A percentile compares a stretch with the other conserved stretches of the same genome.
These are phyloP conservation scores for Uria lomvia DNA, from an alignment of 2,113 vertebrate genomes.

Conservation along the genomic window DNA sequence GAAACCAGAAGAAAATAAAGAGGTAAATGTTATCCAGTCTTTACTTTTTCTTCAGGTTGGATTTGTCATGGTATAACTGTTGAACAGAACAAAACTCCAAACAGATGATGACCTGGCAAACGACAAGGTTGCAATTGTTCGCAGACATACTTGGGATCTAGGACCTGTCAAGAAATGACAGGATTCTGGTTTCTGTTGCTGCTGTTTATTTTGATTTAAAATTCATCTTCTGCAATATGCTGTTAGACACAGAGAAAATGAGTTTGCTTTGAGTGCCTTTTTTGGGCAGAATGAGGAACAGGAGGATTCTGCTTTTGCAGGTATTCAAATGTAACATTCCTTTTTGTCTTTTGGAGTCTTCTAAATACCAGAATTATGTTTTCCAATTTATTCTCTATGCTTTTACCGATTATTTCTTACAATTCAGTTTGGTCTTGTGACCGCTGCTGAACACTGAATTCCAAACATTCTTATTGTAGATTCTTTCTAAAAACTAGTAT, in stretches of 20 bases:
- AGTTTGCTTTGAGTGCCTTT: neutral
- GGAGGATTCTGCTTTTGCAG: neutral
- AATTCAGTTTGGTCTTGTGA: neutral
- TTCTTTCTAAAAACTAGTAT: neutral
- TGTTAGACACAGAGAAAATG: neutral
- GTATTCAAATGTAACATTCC: neutral
- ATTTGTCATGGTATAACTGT: neutral
- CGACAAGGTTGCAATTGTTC: neutral
- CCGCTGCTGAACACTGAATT: neutral
- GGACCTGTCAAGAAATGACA: neutral
- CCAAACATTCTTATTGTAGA: neutral
- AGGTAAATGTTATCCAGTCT: neutral
- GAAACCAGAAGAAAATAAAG: neutral
- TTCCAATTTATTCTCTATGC: neutral
- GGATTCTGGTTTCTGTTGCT: neutral
- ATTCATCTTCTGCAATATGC: neutral
- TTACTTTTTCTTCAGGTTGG: neutral
- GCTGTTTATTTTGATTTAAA: neutral
- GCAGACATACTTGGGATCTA: neutral
- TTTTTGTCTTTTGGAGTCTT: neutral
- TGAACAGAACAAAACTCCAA: neutral
- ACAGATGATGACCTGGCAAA: conserved; percentile 13
- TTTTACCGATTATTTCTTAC: neutral
- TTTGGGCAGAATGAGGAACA: neutral
- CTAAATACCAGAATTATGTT: neutral